Evolutionary conservation across 2,797 vertebrate genomes (phyloP), one percentile per base, ranked within the genome.

Genomic region (Craterocephalus amniculus): DNA sequence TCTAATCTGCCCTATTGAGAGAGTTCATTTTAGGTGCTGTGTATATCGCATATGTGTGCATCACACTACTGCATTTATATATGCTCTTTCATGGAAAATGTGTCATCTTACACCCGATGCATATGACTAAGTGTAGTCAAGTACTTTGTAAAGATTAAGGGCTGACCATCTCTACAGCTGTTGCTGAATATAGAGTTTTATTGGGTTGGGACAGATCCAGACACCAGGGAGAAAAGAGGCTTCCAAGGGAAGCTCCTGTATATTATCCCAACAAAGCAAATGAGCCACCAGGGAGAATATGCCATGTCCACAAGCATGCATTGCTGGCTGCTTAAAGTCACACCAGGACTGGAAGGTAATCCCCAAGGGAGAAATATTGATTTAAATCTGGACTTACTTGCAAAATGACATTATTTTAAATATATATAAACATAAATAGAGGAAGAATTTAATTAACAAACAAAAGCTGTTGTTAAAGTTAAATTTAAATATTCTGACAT

Each of bases 261-360:
- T 89, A 91, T 90, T 90, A 94, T 93, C 91, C 86, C 65, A 68
- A 83, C 91, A 83, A 84, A 92, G 92, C 90, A 94, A 94, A 95
- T 92, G 85, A 91, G 84, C 85, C 91, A 91, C 90, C 65, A 57
- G 90, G 90, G 91, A 90, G 51, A 34, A 61, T 63, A 68, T 66
- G 68, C 22, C 45, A 77, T 76, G 66, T 83, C 84, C 67, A 61
- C 80, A 70, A 72, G 84, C 73, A 78, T 81, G 85, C 80, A 67
- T 22, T 16, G 5, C 70, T 38, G 67, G 67, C 64, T 69, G 67
- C 35, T 68, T 35, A 51, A 51, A 76, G 63, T 67, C 71, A 61
- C 75, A 52, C 32, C 34, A 75, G 73, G 76, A 72, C 67, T 11
- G 9, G 29, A 75, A 57, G 67, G 45, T 38, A 76, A 67, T n/a